A percentile compares a stretch with the other conserved stretches of the same genome.
Conservation (phyloP, 2,888 invertebrate species). For the Drosophila prostipennis region DNA sequence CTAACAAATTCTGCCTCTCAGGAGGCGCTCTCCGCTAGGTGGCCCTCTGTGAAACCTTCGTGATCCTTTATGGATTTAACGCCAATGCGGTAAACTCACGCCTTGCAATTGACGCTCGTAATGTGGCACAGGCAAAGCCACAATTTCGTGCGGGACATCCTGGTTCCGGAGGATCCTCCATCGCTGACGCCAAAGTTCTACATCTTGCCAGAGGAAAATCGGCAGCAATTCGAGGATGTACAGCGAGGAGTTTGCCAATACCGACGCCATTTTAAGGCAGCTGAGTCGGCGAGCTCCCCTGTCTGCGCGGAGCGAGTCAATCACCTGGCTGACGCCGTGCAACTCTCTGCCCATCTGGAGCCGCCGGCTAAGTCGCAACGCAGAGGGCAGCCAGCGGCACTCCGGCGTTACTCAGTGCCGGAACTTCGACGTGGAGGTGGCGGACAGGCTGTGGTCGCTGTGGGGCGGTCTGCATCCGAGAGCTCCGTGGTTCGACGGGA, state of each 20-base stretch:
- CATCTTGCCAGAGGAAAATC: constrained; percentile 5
- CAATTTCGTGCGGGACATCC: background rate
- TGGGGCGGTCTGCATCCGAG: constrained; percentile 88
- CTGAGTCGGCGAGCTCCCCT: constrained; percentile 20
- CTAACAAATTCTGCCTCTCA: too few relatives aligned
- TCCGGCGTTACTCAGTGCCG: background rate
- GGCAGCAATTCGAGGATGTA: constrained; percentile 1
- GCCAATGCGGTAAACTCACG: too few relatives aligned
- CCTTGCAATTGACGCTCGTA: background rate
- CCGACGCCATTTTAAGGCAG: constrained; percentile 46
- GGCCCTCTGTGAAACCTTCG: too few relatives aligned
- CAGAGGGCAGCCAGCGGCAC: background rate
- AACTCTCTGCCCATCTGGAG: constrained; percentile 2
- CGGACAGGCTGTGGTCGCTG: constrained; percentile 88
- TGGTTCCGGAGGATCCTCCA: background rate
- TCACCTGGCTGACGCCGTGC: constrained; percentile 18
- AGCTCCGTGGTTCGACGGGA: constrained; percentile 85
- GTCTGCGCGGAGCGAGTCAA: constrained; percentile 53
- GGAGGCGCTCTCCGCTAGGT: too few relatives aligned
- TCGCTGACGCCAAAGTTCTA: constrained; percentile 13
- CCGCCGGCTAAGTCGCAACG: background rate
- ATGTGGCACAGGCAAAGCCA: background rate
- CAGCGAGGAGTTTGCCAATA: constrained; percentile 26
- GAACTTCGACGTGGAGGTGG: constrained; percentile 88
- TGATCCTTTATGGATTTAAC: too few relatives aligned